Evolutionary conservation across 2,888 invertebrate species (phyloP), one percentile per base, ranked within the genome.

Genomic region (Biston betularia): DNA sequence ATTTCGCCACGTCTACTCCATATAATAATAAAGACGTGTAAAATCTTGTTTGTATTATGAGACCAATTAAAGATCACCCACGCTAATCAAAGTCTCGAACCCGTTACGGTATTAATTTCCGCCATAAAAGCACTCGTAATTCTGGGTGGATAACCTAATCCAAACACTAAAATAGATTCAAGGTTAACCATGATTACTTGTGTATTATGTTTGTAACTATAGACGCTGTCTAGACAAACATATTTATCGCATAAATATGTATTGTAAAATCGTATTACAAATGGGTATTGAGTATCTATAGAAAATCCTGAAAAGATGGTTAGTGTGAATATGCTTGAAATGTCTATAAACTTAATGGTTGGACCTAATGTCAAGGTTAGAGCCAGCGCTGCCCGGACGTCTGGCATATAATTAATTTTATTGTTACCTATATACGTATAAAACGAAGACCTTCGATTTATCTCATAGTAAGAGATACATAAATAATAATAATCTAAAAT

Each of bases 61-160:
- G 11, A 49, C 12, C 15, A 48, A 48, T 57, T 38, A 58, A 49
- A 34, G 5, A 59, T 59, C 42, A 50, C 33, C 50, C 34, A 50
- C 59, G 1, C 49, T 44, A 34, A 59, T 50, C 50, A 50, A 14
- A 6, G 38, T 38, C 38, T 38, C 38, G 11, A 33, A 50, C 50
- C 14, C 9, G 44, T 50, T 59, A 59, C 33, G 42, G 42, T 50
- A 33, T 14, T 59, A 59, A 59, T 34, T 50, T 6, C 14, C 1
- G 15, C 49, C 42, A 50, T 9, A 44, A 59, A 42, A 50, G 38
- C 15, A 15, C 14, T 14, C 15, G 10, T 11, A 40, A 38, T 14
- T 40, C 7, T 53, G 15, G 53, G 40, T 15, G 38, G 53, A 11
- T 14, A 34, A 34, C 7, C 50, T n/a, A 35, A 50, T 34, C 15